Evolutionary conservation across 2,113 vertebrate species (phyloP), one percentile per base, ranked within the genome.

Genomic region (Gambusia holbrooki): DNA sequence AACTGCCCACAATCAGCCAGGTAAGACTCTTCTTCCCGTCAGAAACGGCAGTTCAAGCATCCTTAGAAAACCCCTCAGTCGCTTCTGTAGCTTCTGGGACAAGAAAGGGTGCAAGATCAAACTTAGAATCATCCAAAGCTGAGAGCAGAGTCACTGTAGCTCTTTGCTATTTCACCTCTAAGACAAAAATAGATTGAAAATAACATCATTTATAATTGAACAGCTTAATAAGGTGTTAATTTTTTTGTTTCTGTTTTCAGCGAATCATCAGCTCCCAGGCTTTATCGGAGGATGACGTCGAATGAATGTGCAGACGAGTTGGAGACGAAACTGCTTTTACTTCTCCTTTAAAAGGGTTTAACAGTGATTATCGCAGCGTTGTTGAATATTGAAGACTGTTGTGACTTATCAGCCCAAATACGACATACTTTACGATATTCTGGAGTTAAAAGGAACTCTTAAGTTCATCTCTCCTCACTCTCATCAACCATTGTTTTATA

Each of bases 1-100:
- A 98, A 88, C 95, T 99, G 48, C 98, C 97, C 77, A 96, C 94
- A 71, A 97, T 99, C 92, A 98, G 97, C 92, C 87, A 89, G 83
- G 87, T 84, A 51, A 84, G 85, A 4, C 7, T 61, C 1, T 30
- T n/a, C 11, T 35, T 2, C 25, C 25, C 3, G 25, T 40, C 1
- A 17, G 28, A 25, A 19, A 22, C 15, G 32, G 12, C 19, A 27
- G 11, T 3, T 5, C 0, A 1, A 64, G 94, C 94, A 94, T 89
- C 91, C 90, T 93, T 90, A 58, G 1, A 94, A 94, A 94, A 92
- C 92, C 92, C 91, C 88, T 84, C 51, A 77, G 76, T 85, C 76
- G 72, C 6, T 0, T 30, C 5, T 77, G 75, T 92, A 84, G 87
- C 81, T 65, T 84, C 87, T 84, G 93, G 93, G 92, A 93, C 90